Evolutionary conservation across 2,888 invertebrate species (phyloP), one percentile per base, ranked within the genome.

Genomic region (Drosophila diplacantha): DNA sequence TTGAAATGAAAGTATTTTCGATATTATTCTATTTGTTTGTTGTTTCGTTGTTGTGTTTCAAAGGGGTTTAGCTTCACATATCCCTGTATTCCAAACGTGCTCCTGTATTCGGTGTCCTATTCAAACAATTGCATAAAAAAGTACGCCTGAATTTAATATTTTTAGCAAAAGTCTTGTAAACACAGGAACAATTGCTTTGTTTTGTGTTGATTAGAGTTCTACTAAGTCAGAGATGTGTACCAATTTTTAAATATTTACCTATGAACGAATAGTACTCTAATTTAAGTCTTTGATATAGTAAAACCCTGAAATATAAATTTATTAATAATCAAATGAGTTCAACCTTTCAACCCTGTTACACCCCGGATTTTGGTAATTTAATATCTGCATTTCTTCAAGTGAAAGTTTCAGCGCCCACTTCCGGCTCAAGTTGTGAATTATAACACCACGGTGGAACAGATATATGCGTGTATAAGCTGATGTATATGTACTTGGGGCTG

Each of bases 371-470:
- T 41, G 35, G 9, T 64, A 44, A 64, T 64, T 43, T 64, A 35
- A 44, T 53, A 44, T 43, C 24, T 43, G 32, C 6, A 63, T 43
- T 52, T 20, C 68, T 52, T 69, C 52, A 63, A 51, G 72, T 49
- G 66, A 74, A 77, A 82, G 72, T 74, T 72, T 54, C 47, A 11
- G 26, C 62, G 22, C 50, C 35, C 44, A 32, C 26, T 41, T 31
- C 51, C 43, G 66, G 60, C 47, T 46, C 58, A 74, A 69, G 66
- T 78, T 73, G 79, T 54, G 65, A 83, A 78, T 75, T 78, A 81
- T 79, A 69, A 58, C 69, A 69, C 76, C 58, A 69, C 80, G 69
- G 75, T 81, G 57, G 46, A 20, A 49, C n/a, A 34, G 9, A 41
- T 18, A 47, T 47, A 37, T 39, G 16, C n/a, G 11, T 35, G 31